A percentile compares a stretch with the other conserved stretches of the same genome.
Evolutionary conservation across 2,888 invertebrate species (phyloP).

Genomic region (Metellina segmentata): DNA sequence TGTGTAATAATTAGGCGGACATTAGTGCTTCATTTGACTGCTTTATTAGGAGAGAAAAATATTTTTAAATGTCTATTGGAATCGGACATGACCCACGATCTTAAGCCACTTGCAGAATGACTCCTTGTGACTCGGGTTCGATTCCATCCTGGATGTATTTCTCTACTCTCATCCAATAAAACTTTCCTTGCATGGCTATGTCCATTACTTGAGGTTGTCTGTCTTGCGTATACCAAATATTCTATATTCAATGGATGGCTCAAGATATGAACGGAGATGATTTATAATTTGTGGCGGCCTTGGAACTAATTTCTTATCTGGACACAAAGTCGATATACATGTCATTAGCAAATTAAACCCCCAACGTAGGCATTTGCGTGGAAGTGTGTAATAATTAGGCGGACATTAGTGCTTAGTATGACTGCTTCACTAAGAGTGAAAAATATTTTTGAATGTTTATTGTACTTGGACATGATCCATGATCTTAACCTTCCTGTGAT

Average conservation of each 20-base stretch:
- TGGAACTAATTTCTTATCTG: constrained; percentile 17
- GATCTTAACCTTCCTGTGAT: too few relatives aligned
- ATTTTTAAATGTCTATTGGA: background rate
- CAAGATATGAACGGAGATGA: background rate
- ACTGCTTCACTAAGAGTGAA: background rate
- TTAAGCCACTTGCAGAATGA: too few relatives aligned
- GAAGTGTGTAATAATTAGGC: background rate
- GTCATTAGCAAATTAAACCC: constrained; percentile 53
- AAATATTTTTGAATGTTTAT: background rate
- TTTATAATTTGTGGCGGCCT: constrained; percentile 44
- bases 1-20: background rate
- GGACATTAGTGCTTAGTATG: background rate
- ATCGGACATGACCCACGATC: too few relatives aligned
- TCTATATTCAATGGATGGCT: constrained; percentile 15
- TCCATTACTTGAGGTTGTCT: too few relatives aligned
- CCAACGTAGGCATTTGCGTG: background rate
- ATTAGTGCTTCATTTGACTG: background rate
- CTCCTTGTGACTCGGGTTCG: too few relatives aligned
- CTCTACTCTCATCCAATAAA: too few relatives aligned
- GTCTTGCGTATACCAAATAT: background rate
- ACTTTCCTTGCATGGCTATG: too few relatives aligned
- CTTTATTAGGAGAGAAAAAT: background rate
- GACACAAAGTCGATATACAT: constrained; percentile 14
- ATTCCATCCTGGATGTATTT: too few relatives aligned
- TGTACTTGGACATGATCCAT: too few relatives aligned